Conservation (phyloP, 2,888 invertebrate species). For the Microctonus hyperodae region DNA sequence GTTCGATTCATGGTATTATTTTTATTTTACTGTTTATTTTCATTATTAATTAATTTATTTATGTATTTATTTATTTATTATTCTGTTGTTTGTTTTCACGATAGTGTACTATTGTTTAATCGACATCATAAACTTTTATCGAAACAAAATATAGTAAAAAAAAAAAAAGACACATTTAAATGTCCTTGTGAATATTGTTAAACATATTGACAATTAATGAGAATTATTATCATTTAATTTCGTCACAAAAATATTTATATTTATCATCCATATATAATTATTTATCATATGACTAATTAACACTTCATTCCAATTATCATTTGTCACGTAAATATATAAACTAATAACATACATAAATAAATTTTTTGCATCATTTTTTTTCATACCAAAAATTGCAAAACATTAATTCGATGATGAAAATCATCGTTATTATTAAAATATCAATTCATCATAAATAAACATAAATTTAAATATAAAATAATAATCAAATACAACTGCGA, state of each 20-base stretch:
- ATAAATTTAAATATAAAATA: not conserved
- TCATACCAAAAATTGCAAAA: not conserved
- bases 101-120: too few relatives aligned
- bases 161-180: not conserved
- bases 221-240: not conserved
- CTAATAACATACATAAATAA: not conserved
- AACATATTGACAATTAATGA: not conserved
- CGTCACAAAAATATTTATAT: not conserved
- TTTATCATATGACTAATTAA: not conserved
- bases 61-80: too few relatives aligned
- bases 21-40: too few relatives aligned
- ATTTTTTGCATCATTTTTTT: not conserved
- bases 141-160: not conserved
- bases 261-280: too few relatives aligned
- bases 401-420: too few relatives aligned
- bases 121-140: too few relatives aligned
- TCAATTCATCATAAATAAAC: not conserved
- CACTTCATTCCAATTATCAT: not conserved
- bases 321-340: not conserved
- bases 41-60: too few relatives aligned
- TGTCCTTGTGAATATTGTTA: too few relatives aligned
- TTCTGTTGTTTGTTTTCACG: too few relatives aligned
- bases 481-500: not conserved
- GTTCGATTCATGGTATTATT: too few relatives aligned
- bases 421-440: not conserved